Conservation (phyloP, 2,888 invertebrate species). For the Eristalis tenax region DNA sequence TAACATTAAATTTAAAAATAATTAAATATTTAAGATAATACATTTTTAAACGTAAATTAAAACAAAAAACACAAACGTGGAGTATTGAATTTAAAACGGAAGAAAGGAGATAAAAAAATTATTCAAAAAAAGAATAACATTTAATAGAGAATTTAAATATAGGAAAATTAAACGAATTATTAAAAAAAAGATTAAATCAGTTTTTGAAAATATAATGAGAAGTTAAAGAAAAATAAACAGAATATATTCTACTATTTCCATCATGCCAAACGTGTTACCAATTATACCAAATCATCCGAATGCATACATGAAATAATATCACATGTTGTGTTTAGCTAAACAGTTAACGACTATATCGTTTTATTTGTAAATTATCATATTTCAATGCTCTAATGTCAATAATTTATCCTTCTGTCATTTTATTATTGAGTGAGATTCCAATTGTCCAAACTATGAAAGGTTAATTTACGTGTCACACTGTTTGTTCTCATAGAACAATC, state of each 20-base stretch:
- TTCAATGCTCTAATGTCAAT: background rate
- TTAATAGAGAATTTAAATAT: conserved; percentile 68
- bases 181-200: conserved; percentile 53
- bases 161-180: conserved; percentile 69
- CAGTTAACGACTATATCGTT: background rate
- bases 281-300: conserved; percentile 64
- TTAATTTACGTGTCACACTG: no score
- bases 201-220: conserved; percentile 59
- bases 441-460: no score
- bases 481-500: no score
- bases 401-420: background rate
- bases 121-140: conserved; percentile 65
- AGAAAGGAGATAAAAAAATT: conserved; percentile 50
- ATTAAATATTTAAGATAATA: conserved; percentile 72
- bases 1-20: conserved; percentile 73
- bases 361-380: background rate
- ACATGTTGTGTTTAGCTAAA: conserved; percentile 28
- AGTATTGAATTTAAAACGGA: conserved; percentile 64
- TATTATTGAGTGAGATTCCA: no score
- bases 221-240: conserved; percentile 50
- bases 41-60: conserved; percentile 73
- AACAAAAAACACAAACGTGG: conserved; percentile 61
- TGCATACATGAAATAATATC: conserved; percentile 38
- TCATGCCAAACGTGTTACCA: conserved; percentile 68
- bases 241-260: conserved; percentile 62